Conservation (phyloP, 2,113 vertebrate genomes). For the Ceyx margarethae region DNA sequence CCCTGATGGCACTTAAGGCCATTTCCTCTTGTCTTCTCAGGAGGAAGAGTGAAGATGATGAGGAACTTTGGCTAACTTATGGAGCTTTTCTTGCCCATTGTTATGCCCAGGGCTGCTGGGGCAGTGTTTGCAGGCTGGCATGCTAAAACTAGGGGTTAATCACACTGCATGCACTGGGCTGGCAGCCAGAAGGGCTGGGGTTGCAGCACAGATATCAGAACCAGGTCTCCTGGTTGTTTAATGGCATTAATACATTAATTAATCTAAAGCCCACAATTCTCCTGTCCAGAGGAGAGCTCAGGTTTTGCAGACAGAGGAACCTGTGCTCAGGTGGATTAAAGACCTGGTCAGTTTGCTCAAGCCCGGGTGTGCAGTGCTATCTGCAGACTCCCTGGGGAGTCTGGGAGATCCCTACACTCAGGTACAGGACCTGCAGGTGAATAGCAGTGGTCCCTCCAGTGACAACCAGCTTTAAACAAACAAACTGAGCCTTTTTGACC, state of each 20-base stretch:
- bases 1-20: not conserved
- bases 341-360: not conserved
- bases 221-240: not conserved
- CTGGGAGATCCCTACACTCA: not conserved
- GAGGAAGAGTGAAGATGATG: not conserved
- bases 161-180: not conserved
- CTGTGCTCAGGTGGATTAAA: not conserved
- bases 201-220: not conserved
- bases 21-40: not conserved
- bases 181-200: not conserved
- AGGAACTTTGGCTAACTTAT: not conserved
- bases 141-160: not conserved
- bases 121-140: not conserved
- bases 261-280: not conserved
- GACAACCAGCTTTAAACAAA: not conserved
- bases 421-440: not conserved
- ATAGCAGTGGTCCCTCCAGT: not conserved
- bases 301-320: not conserved
- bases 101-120: not conserved
- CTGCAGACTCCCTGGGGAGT: not conserved
- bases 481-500: not conserved
- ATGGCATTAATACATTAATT: not conserved
- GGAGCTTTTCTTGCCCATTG: accelerated
- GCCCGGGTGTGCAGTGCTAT: not conserved
- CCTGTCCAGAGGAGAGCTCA: not conserved